A percentile compares a stretch with the other conserved stretches of the same genome.
phyloP scores from a whole-genome alignment of 2,888 invertebrate genomes.

The Cheilosia vernalis region DNA sequence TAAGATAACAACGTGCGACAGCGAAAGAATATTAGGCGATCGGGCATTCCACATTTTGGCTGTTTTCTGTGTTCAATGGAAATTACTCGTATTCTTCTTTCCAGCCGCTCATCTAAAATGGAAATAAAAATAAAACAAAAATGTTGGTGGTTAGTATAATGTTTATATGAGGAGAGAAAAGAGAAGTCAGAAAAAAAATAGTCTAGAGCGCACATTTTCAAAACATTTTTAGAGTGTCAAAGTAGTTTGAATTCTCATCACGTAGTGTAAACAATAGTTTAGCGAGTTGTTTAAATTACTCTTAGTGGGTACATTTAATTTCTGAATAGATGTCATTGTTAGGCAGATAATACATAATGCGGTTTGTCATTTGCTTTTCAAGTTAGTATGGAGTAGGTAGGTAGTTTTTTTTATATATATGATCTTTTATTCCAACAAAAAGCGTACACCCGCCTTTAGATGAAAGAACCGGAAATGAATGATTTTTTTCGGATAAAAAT shows the following conservation, averaged over 20 bases:
- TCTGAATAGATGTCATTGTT: no score
- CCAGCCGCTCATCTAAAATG: conserved; percentile 79
- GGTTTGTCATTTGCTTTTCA: neutral
- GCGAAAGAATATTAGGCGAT: conserved; percentile 12
- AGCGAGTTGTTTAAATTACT: neutral
- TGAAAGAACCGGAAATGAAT: no score
- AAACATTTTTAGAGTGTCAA: neutral
- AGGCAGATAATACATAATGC: no score
- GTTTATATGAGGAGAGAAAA: neutral
- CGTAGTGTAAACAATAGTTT: conserved; percentile 11
- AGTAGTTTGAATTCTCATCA: conserved; percentile 8
- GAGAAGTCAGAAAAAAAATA: neutral
- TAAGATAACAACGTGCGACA: conserved; percentile 19
- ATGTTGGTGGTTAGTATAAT: neutral
- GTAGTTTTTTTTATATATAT: no score
- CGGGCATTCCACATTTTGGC: conserved; percentile 6
- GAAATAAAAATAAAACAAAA: conserved; percentile 8
- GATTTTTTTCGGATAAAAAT: no score
- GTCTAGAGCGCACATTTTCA: neutral
- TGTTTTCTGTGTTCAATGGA: conserved; percentile 1
- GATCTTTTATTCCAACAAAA: no score
- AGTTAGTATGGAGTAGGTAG: neutral
- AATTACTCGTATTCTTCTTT: conserved; percentile 79
- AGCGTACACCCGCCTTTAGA: no score
- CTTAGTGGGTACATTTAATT: neutral